Evolutionary conservation across 2,113 vertebrate genomes (phyloP), one percentile per base, ranked within the genome.

Genomic region (Poeciliopsis turrubarensis): DNA sequence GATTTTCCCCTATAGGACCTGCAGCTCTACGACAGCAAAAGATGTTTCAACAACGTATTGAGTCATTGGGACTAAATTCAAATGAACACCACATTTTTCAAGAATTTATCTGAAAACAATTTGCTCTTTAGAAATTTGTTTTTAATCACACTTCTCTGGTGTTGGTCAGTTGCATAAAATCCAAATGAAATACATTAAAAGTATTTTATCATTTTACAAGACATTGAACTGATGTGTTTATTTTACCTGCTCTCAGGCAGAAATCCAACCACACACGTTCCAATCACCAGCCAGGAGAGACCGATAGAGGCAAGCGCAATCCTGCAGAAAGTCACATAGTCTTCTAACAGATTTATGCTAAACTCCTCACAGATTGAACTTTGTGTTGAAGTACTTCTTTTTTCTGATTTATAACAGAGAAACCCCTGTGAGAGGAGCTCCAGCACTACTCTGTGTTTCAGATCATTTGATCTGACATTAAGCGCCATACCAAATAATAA

Each of bases 271-370:
- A 94, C 2, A 0, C 92, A 94, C 0, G 96, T 96, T 78, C 97
- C 97, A 2, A 95, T 82, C 60, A 97, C 96, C 89, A 99, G 94
- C 91, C 96, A 96, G 5, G 89, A 92, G 80, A 98, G 94, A 37
- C 97, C 97, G 37, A 97, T 96, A 77, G 91, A 17, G 83, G 96
- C 97, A 0, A 99, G 91, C 19, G 95, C 95, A 32, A 98, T 73
- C 76, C 97, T 99, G 84, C 51, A 86, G 81, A 64, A 27, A 84
- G 15, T 81, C 14, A 19, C 61, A 19, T 12, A 14, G 26, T 29
- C 39, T 63, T 4, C 41, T 47, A 19, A 17, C 5, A 47, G 17
- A 47, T 17, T 47, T 5, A 19, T 47, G 17, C 7, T 41, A 41
- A 41, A 41, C 14, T 41, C 14, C 14, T 15, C 14, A 41, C 39